These are phyloP conservation scores for Microplitis mediator DNA, from an alignment of 1,140 invertebrate species.

Conservation along the genomic window DNA sequence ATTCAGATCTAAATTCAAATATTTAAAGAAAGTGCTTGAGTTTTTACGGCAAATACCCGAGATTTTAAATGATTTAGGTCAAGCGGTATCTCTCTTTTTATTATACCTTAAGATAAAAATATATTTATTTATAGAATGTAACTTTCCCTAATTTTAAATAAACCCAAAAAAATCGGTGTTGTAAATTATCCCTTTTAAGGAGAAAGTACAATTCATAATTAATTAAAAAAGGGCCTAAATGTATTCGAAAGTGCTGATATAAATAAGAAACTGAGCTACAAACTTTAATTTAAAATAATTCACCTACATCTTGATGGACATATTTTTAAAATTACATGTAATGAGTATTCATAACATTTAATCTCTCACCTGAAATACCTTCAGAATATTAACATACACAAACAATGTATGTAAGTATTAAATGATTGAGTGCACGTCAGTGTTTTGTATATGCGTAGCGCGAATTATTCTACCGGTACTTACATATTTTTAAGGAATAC, in stretches of 20 bases:
- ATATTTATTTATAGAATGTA: not conserved
- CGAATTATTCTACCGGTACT: not conserved
- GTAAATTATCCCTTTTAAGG: not conserved
- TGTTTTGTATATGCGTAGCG: not conserved
- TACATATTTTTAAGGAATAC: not conserved
- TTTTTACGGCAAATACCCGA: no score
- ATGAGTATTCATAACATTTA: no score
- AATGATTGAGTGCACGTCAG: not conserved
- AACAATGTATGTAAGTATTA: no score
- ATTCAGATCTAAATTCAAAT: no score
- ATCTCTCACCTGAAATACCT: no score
- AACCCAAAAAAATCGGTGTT: not conserved
- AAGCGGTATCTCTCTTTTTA: not conserved
- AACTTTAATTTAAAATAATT: not conserved
- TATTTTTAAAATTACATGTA: not conserved
- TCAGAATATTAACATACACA: no score
- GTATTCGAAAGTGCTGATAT: no score
- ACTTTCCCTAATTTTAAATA: constrained; percentile 1
- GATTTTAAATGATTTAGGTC: not conserved
- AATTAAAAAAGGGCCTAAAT: no score
- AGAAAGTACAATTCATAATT: no score
- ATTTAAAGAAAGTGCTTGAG: no score
- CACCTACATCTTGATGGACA: not conserved
- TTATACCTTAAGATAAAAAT: not conserved
- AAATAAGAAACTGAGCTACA: no score